Conservation (phyloP, 2,888 invertebrate species). For the Sicus ferrugineus region DNA sequence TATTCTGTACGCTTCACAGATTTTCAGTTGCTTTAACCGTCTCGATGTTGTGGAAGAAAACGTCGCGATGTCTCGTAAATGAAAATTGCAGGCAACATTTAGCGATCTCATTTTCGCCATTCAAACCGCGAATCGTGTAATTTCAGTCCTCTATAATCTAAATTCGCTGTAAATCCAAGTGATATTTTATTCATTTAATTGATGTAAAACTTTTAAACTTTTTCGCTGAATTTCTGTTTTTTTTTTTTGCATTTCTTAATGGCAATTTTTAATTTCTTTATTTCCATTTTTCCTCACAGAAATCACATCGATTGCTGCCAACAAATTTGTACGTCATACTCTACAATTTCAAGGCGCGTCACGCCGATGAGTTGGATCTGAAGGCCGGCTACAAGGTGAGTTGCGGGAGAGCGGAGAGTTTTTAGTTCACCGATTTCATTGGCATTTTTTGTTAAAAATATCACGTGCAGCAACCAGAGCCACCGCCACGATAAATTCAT, state of each 20-base stretch:
- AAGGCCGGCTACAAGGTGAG: constrained; percentile 82
- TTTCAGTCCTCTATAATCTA: background rate
- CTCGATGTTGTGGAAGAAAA: too few species aligned
- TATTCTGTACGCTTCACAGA: constrained; percentile 54
- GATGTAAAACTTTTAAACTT: constrained; percentile 15
- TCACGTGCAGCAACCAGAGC: background rate
- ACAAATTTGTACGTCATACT: constrained; percentile 93
- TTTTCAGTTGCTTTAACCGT: too few species aligned
- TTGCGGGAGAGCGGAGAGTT: background rate
- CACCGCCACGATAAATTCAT: background rate
- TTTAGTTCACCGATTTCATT: too few species aligned
- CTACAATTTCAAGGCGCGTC: constrained; percentile 94
- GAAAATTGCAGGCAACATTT: background rate
- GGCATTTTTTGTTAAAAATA: too few species aligned
- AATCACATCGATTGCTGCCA: constrained; percentile 84
- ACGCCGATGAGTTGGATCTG: constrained; percentile 91
- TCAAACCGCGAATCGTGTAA: background rate
- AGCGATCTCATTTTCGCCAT: background rate
- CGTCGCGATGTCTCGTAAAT: background rate
- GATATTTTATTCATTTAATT: constrained; percentile 15
- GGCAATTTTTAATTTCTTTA: background rate
- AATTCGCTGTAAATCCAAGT: background rate
- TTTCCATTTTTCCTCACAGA: constrained; percentile 66
- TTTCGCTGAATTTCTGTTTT: constrained; percentile 31
- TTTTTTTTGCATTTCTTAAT: constrained; percentile 35